Evolutionary conservation across 2,888 invertebrate genomes (phyloP), one percentile per base, ranked within the genome.

Genomic region (Plagodis dolabraria): DNA sequence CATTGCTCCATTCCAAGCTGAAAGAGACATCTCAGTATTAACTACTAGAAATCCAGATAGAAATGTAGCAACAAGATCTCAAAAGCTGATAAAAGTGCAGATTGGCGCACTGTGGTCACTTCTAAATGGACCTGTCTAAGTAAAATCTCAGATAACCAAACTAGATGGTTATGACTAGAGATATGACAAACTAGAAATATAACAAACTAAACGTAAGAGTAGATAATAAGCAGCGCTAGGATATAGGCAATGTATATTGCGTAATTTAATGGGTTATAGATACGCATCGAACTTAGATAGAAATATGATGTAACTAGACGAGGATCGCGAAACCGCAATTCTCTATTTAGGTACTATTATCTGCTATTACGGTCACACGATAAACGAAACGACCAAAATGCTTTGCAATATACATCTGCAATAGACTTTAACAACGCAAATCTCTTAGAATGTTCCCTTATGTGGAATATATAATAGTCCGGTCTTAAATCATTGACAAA

Each of bases 401-500:
- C 54, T 49, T 60, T 59, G 44, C 57, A 52, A 60, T 63, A 58
- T 48, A 45, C 57, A 58, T 57, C 55, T 53, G 55, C 51, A 59
- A 54, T 42, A 53, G 48, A 55, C 57, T 60, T 61, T 57, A 57
- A 63, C 57, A 57, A 47, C 57, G 63, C 69, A 65, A 66, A 60
- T 59, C 58, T 43, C 36, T 42, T 53, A 52, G 33, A 48, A 54
- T 57, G 50, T 50, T 74, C 65, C 74, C 77, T 70, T 78, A 76
- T 68, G 75, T 63, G 67, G 75, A 71, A 75, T 73, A 70, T 22
- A 22, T 22, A 22, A 22, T 74, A 63, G 74, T 63, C 63, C 72
- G 70, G 63, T 64, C 62, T 65, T 85, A 85, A 83, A 85, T 85
- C 80, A 85, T 80, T 71, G 68, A 69, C 70, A 72, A 74, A 70